These are phyloP conservation scores for Suricata suricatta DNA, from an alignment of 2,113 vertebrate species.

Conservation along the genomic window DNA sequence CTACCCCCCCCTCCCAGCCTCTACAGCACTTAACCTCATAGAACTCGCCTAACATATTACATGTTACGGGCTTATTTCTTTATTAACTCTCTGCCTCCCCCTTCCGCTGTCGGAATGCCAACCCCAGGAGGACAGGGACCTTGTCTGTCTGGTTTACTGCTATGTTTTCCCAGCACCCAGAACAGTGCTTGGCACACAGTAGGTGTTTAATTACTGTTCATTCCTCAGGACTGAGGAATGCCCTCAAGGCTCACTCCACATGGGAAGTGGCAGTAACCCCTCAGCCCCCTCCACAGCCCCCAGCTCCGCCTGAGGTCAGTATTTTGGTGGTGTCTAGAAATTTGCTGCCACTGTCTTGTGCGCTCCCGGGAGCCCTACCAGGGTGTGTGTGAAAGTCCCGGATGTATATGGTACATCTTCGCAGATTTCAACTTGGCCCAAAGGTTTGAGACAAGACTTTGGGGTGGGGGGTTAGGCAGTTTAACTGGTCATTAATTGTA, in stretches of 20 bases:
- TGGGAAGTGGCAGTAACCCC: no score
- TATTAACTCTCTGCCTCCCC: background rate
- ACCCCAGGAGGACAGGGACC: background rate
- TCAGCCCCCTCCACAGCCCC: no score
- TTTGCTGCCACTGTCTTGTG: background rate
- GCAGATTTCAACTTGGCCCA: background rate
- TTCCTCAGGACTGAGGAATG: background rate
- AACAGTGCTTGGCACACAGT: background rate
- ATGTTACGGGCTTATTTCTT: background rate
- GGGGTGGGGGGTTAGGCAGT: background rate
- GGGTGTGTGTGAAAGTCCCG: background rate
- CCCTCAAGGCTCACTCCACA: background rate
- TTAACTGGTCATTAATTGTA: background rate
- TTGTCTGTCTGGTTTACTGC: background rate
- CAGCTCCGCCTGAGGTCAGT: background rate
- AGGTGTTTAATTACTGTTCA: background rate
- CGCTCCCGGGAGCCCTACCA: background rate
- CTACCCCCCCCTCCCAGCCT: no score
- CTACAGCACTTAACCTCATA: background rate
- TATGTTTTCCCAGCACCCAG: background rate
- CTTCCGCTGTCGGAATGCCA: background rate
- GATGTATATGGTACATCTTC: background rate
- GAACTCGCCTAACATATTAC: background rate
- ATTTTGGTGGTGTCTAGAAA: background rate
- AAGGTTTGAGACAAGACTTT: background rate